These are phyloP conservation scores for Plutella xylostella DNA, from an alignment of 2,888 invertebrate species.

Conservation along the genomic window DNA sequence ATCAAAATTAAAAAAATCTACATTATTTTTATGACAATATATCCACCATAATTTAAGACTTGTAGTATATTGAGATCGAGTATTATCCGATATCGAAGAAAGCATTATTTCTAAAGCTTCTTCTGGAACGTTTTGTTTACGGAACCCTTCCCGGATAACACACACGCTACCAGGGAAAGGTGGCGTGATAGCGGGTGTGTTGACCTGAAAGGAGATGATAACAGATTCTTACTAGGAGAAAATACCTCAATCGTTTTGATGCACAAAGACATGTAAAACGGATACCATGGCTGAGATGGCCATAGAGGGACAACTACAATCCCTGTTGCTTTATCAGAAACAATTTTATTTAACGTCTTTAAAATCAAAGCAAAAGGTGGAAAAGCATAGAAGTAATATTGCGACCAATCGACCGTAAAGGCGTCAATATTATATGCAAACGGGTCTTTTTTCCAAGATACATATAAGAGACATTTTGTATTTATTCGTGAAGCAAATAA, in stretches of 20 bases:
- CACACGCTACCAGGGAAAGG: conserved; percentile 2
- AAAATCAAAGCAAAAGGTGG: conserved; percentile 14
- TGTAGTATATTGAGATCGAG: conserved; percentile 11
- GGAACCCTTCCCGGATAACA: conserved; percentile 15
- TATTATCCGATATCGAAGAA: conserved; percentile 14
- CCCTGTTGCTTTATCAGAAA: conserved; percentile 11
- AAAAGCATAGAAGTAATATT: conserved; percentile 14
- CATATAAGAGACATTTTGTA: background rate
- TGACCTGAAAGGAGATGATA: conserved; percentile 15
- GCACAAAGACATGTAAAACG: background rate
- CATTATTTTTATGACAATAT: conserved; percentile 6
- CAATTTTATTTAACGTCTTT: conserved; percentile 13
- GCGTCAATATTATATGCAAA: background rate
- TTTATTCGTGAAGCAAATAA: background rate
- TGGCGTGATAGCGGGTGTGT: conserved; percentile 14
- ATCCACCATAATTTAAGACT: conserved; percentile 15
- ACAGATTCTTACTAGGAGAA: conserved; percentile 10
- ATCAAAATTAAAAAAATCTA: conserved; percentile 2
- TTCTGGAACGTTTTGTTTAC: too few relatives aligned
- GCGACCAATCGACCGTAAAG: background rate
- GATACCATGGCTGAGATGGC: background rate
- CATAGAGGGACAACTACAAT: conserved; percentile 11
- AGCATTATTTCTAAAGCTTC: conserved; percentile 12
- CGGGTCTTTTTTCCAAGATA: background rate
- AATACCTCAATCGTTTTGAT: conserved; percentile 1